Percentiles rank a stretch among this genome's conserved stretches.
Conservation (phyloP, 2,113 vertebrate genomes). For the Holacanthus passer region DNA sequence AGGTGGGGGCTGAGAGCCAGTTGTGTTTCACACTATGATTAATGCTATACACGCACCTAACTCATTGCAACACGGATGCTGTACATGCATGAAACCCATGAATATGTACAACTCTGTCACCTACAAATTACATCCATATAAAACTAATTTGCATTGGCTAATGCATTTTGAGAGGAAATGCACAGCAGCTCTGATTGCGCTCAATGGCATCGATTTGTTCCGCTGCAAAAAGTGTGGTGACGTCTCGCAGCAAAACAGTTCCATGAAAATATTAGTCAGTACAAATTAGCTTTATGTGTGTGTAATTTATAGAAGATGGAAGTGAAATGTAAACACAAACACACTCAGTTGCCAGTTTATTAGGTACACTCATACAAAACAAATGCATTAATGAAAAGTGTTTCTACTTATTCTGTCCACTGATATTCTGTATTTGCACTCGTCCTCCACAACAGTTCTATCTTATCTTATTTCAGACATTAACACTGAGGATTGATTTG, state of each 20-base stretch:
- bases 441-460: too few relatives aligned
- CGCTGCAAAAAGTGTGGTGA: background rate
- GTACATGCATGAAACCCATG: background rate
- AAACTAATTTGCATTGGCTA: constrained; percentile 9
- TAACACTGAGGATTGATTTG: too few relatives aligned
- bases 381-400: background rate
- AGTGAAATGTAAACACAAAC: background rate
- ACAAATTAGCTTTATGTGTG: background rate
- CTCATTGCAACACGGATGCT: background rate
- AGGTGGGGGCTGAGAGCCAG: background rate
- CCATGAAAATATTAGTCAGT: too few relatives aligned
- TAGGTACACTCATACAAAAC: too few relatives aligned
- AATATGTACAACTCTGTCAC: background rate
- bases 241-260: background rate
- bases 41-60: background rate
- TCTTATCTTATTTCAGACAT: too few relatives aligned
- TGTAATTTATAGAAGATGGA: background rate
- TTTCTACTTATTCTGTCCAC: background rate
- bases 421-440: too few relatives aligned
- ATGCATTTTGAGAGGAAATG: constrained; percentile 10
- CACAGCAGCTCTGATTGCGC: background rate
- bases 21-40: background rate
- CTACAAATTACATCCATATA: background rate
- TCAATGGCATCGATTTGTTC: background rate
- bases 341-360: background rate